Evolutionary conservation across 1,140 invertebrate genomes (phyloP).

Genomic region (Bombyx mandarina): DNA sequence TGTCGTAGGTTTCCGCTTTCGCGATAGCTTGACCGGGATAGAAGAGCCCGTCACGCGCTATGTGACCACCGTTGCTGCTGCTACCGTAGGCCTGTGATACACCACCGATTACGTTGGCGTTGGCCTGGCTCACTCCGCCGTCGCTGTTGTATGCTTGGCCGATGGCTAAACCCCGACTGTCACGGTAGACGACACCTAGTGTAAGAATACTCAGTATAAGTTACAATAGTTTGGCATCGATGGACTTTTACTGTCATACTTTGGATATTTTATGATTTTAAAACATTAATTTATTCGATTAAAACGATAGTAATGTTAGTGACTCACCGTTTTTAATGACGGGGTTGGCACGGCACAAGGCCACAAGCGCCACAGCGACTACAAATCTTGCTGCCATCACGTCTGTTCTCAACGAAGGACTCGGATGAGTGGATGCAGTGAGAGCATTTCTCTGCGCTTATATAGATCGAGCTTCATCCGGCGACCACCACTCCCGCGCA

Average conservation of each 20-base stretch:
- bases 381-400: constrained; percentile 52
- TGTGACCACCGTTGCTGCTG: constrained; percentile 12
- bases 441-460: constrained; percentile 65
- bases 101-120: constrained; percentile 31
- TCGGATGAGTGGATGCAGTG: constrained; percentile 49
- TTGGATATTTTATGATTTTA: too few species aligned
- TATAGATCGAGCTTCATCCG: constrained; percentile 33
- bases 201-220: background rate
- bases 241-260: too few species aligned
- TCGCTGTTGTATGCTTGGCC: constrained; percentile 36
- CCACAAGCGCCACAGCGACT: constrained; percentile 38
- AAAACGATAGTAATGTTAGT: background rate
- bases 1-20: constrained; percentile 38
- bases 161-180: constrained; percentile 41
- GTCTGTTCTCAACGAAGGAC: constrained; percentile 26
- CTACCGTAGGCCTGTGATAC: constrained; percentile 37
- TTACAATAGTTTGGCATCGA: too few species aligned
- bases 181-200: constrained; percentile 41
- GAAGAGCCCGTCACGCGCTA: constrained; percentile 9
- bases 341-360: constrained; percentile 38
- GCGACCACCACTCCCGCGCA: constrained; percentile 32
- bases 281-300: too few species aligned
- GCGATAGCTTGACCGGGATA: constrained; percentile 39
- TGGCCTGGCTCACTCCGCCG: constrained; percentile 25
- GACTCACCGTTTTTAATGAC: constrained; percentile 47